These are phyloP conservation scores for Zaprionus ghesquierei DNA, from an alignment of 1,140 invertebrate genomes.

Conservation along the genomic window DNA sequence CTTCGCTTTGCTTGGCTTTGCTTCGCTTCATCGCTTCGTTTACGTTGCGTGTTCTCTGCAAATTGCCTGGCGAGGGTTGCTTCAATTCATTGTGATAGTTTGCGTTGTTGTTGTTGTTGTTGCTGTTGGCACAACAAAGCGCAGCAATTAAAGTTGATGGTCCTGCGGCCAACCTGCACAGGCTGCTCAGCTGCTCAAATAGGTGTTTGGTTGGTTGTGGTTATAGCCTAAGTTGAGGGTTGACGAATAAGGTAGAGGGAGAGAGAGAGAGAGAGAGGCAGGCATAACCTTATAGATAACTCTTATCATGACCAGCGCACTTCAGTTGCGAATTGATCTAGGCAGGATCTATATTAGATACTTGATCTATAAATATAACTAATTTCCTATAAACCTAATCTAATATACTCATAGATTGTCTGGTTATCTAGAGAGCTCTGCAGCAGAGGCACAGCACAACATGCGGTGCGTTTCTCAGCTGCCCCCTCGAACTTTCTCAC, in stretches of 20 bases:
- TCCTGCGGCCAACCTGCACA: constrained; percentile 46
- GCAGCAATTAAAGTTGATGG: constrained; percentile 69
- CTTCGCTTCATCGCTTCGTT: constrained; percentile 1
- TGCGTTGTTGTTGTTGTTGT: constrained; percentile 35
- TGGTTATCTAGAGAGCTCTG: not conserved
- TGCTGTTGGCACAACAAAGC: constrained; percentile 72
- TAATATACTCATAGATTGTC: not conserved
- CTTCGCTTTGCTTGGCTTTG: constrained; percentile 10
- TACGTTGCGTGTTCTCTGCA: constrained; percentile 55
- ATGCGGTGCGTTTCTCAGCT: not conserved
- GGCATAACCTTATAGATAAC: not conserved
- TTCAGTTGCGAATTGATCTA: too few relatives aligned
- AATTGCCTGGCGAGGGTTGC: constrained; percentile 57
- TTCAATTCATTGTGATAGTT: constrained; percentile 44
- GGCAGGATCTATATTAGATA: not conserved
- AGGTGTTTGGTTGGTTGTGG: constrained; percentile 17
- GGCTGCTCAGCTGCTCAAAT: constrained; percentile 28
- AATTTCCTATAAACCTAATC: not conserved
- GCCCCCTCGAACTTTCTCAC: not conserved
- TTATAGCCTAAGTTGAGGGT: constrained; percentile 1
- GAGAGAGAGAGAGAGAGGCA: not conserved
- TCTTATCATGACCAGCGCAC: not conserved
- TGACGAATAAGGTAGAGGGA: too few relatives aligned
- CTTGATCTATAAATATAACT: not conserved
- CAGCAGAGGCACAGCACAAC: too few relatives aligned